Evolutionary conservation across 2,113 vertebrate species (phyloP).

Genomic region (Micronycteris hirsuta): DNA sequence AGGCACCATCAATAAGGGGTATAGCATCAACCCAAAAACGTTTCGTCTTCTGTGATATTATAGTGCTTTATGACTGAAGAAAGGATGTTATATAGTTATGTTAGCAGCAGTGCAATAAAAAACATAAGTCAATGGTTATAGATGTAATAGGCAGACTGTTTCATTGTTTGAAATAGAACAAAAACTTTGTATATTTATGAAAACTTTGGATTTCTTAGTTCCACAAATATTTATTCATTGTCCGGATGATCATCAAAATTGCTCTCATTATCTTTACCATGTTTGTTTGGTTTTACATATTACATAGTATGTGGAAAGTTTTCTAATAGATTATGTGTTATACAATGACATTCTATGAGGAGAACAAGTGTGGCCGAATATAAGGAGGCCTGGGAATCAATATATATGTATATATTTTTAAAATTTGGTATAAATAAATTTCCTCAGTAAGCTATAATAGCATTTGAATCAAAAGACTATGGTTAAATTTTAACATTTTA

Average conservation of each 20-base stretch:
- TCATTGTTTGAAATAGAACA: not conserved
- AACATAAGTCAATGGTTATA: not conserved
- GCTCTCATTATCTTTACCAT: not conserved
- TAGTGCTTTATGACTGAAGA: not conserved
- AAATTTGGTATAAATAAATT: not conserved
- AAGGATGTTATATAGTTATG: not conserved
- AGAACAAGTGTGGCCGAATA: not conserved
- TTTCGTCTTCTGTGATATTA: not conserved
- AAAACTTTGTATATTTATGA: not conserved
- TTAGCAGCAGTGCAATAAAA: not conserved
- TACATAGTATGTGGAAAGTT: not conserved
- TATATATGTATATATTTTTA: not conserved
- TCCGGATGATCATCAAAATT: not conserved
- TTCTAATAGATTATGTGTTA: not conserved
- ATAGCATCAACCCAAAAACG: not conserved
- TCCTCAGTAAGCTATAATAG: not conserved
- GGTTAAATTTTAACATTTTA: not conserved
- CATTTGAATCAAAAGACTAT: slow-evolving; percentile 15
- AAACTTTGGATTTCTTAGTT: not conserved
- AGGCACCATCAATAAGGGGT: accelerated
- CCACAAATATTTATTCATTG: not conserved
- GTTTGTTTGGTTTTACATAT: not conserved
- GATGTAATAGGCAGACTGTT: not conserved
- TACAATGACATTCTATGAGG: not conserved
- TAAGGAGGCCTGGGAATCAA: not conserved